phyloP scores from a whole-genome alignment of 1,140 invertebrate species.

The Batillaria attramentaria region DNA sequence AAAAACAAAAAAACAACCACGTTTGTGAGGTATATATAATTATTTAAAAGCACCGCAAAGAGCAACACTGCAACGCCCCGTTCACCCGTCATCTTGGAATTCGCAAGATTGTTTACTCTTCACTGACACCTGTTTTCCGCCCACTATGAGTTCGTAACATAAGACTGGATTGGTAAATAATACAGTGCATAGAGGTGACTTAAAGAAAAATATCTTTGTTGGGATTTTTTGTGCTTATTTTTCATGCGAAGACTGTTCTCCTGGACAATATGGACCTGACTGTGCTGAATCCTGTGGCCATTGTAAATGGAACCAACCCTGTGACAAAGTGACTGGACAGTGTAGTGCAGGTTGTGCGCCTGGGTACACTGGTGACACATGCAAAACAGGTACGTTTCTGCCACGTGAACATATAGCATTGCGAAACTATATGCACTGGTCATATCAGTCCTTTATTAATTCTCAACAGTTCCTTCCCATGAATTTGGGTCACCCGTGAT shows the following conservation, averaged over 20 bases:
- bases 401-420: background rate
- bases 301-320: background rate
- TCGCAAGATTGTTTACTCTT: no score
- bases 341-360: background rate
- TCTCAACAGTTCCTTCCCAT: background rate
- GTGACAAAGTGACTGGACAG: background rate
- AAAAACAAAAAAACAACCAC: no score
- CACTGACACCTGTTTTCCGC: no score
- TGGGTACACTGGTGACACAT: background rate
- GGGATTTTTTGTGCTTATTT: no score
- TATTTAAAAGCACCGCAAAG: no score
- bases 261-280: background rate
- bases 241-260: background rate
- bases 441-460: background rate
- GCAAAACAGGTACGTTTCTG: slow-evolving; percentile 1
- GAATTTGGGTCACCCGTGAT: background rate
- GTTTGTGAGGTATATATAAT: no score
- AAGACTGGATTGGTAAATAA: no score
- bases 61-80: no score
- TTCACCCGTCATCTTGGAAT: no score
- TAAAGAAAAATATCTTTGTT: background rate
- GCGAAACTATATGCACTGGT: background rate
- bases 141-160: no score
- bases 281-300: background rate
- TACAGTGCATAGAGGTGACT: background rate